These are phyloP conservation scores for Cephalopachus bancanus DNA, from an alignment of 2,797 vertebrate species.

Conservation along the genomic window DNA sequence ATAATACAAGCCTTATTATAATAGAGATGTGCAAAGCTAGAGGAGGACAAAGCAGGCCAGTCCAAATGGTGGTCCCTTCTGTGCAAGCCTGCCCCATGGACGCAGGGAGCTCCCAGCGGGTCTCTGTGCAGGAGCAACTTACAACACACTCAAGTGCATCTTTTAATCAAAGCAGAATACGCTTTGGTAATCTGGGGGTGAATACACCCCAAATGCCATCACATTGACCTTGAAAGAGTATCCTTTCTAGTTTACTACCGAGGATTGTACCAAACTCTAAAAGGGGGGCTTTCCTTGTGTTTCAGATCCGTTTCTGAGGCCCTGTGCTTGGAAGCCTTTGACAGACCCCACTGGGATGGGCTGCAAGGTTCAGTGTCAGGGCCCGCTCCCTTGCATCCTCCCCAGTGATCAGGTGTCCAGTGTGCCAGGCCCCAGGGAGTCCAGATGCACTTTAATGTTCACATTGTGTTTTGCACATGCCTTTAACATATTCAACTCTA, in stretches of 20 bases:
- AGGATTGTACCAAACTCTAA: slow-evolving; percentile 61
- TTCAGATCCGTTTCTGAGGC: neutral
- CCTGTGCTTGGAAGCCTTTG: slow-evolving; percentile 36
- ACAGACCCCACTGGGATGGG: neutral
- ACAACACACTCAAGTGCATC: slow-evolving; percentile 62
- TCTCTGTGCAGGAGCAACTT: slow-evolving; percentile 44
- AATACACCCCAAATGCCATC: slow-evolving; percentile 67
- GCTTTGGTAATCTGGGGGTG: slow-evolving; percentile 53
- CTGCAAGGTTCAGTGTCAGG: neutral
- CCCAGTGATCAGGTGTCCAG: neutral
- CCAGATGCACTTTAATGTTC: neutral
- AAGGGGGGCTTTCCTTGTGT: neutral
- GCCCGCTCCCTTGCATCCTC: neutral
- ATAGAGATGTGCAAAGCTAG: slow-evolving; percentile 77
- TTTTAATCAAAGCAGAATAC: slow-evolving; percentile 71
- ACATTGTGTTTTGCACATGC: neutral
- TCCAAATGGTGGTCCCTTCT: slow-evolving; percentile 77
- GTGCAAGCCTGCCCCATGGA: slow-evolving; percentile 57
- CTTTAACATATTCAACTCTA: slow-evolving; percentile 3
- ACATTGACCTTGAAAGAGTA: slow-evolving; percentile 17
- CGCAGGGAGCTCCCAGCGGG: slow-evolving; percentile 56
- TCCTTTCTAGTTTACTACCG: slow-evolving; percentile 15
- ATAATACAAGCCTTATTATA: slow-evolving; percentile 78
- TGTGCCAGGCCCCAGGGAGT: neutral
- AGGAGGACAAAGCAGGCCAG: slow-evolving; percentile 77